phyloP scores from a whole-genome alignment of 2,888 invertebrate genomes.

The Gibbula magus region DNA sequence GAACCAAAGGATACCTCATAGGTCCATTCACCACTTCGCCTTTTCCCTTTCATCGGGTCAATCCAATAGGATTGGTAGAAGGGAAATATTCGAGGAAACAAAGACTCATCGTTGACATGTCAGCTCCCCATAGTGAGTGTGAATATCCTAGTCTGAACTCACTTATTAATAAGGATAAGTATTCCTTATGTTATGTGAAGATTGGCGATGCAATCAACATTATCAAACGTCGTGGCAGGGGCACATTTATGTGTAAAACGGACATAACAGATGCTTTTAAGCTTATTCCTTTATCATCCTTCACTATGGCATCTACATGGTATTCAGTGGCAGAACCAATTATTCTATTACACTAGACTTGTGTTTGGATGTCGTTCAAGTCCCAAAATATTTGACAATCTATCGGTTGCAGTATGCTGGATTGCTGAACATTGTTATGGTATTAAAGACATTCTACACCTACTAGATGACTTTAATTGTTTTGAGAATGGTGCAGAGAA shows the following conservation, averaged over 20 bases:
- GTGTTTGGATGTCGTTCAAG: background rate
- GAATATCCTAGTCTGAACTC: too few relatives aligned
- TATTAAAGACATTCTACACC: background rate
- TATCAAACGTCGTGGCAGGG: background rate
- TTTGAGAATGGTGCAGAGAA: too few relatives aligned
- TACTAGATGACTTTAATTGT: background rate
- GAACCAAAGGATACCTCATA: background rate
- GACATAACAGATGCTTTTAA: background rate
- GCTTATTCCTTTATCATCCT: background rate
- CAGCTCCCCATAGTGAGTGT: too few relatives aligned
- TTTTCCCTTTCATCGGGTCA: background rate
- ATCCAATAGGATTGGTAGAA: too few relatives aligned
- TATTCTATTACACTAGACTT: too few relatives aligned
- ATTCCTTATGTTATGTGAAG: background rate
- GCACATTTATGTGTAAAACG: background rate
- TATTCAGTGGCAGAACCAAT: background rate
- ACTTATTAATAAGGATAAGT: too few relatives aligned
- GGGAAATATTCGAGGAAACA: too few relatives aligned
- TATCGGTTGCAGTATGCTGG: background rate
- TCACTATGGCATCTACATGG: background rate
- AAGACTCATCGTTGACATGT: too few relatives aligned
- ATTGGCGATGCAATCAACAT: background rate
- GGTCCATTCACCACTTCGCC: background rate
- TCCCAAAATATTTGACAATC: background rate
- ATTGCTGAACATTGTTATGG: background rate